These are phyloP conservation scores for Pteropus alecto DNA, from an alignment of 2,113 vertebrate species.

Conservation along the genomic window DNA sequence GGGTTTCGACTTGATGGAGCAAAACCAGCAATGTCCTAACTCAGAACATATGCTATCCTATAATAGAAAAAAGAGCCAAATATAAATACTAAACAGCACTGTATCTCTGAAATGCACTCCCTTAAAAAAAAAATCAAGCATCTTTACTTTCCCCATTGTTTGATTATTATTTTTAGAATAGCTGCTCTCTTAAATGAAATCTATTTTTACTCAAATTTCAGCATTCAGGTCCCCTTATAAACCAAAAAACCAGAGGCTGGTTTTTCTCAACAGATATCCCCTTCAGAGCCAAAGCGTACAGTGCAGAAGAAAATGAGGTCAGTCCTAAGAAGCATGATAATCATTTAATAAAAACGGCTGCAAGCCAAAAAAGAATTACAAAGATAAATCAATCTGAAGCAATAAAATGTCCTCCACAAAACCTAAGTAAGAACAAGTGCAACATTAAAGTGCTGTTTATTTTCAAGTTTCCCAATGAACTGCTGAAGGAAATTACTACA, in stretches of 20 bases:
- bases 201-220: not conserved
- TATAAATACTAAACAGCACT: not conserved
- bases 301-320: conserved; percentile 8
- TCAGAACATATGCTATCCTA: conserved; percentile 24
- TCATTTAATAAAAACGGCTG: not conserved
- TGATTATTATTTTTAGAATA: not conserved
- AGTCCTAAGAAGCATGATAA: conserved; percentile 30
- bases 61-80: not conserved
- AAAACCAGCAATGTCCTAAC: not conserved
- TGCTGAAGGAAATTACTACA: not conserved
- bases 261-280: not conserved
- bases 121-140: not conserved
- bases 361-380: conserved; percentile 12
- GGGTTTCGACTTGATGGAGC: conserved; percentile 38
- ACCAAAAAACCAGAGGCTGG: not conserved
- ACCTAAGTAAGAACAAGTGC: not conserved
- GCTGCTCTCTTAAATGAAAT: not conserved
- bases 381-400: conserved; percentile 23
- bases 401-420: not conserved
- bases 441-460: not conserved
- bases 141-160: not conserved
- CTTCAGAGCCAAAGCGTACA: not conserved
- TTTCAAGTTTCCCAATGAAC: not conserved
- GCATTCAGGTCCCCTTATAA: not conserved
- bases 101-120: not conserved